These are phyloP conservation scores for Meloidogyne exigua DNA, from an alignment of 1,140 invertebrate species.

Conservation along the genomic window DNA sequence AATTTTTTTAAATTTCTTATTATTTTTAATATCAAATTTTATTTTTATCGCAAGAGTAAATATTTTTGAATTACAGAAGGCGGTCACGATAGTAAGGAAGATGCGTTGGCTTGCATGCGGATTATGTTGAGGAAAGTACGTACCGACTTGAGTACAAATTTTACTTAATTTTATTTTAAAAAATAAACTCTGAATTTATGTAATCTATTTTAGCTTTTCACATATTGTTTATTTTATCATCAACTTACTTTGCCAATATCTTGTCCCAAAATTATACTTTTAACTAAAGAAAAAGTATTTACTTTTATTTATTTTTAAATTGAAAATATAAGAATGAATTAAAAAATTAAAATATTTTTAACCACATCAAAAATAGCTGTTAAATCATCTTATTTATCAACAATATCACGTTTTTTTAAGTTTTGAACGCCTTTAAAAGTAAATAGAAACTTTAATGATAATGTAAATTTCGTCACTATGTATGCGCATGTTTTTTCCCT, in stretches of 20 bases:
- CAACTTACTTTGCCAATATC: neutral
- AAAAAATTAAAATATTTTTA: neutral
- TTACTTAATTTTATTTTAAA: too few relatives aligned
- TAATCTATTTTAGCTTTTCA: neutral
- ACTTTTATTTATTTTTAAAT: neutral
- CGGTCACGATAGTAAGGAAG: constrained; percentile 51
- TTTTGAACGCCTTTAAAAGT: too few relatives aligned
- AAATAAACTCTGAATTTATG: too few relatives aligned
- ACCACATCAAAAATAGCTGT: too few relatives aligned
- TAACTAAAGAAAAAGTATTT: too few relatives aligned
- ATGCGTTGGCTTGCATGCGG: constrained; percentile 44
- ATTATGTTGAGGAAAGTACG: constrained; percentile 40
- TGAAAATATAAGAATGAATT: neutral
- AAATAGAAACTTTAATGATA: too few relatives aligned
- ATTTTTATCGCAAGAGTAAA: neutral
- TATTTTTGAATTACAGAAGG: constrained; percentile 27
- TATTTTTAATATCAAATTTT: constrained; percentile 1
- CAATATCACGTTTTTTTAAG: too few relatives aligned
- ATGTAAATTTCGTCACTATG: too few relatives aligned
- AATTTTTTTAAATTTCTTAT: neutral
- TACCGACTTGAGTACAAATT: neutral
- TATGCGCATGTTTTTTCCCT: too few relatives aligned
- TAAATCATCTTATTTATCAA: too few relatives aligned
- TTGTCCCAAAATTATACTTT: neutral
- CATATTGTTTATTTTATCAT: constrained; percentile 2